Percentiles rank a stretch among this genome's conserved stretches.
Evolutionary conservation across 2,113 vertebrate genomes (phyloP).

Genomic region (Misgurnus anguillicaudatus): DNA sequence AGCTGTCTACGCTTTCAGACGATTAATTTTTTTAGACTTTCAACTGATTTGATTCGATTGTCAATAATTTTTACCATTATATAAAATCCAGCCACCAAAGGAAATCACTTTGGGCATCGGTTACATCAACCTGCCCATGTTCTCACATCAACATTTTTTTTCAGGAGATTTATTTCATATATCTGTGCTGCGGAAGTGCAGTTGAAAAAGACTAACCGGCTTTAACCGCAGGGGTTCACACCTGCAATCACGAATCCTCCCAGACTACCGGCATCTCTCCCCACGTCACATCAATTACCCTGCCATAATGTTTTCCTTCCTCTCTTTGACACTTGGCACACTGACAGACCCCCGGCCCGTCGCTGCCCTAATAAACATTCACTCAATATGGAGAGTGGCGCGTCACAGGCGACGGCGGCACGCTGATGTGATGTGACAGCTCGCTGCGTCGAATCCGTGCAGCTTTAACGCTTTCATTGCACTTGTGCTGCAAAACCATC

Average conservation of each 20-base stretch:
- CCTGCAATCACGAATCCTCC: constrained; percentile 15
- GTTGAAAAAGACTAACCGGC: background rate
- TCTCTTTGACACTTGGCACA: constrained; percentile 25
- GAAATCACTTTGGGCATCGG: too few relatives aligned
- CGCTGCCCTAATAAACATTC: constrained; percentile 61
- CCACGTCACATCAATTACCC: constrained; percentile 27
- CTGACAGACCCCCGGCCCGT: constrained; percentile 28
- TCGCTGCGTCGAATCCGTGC: constrained; percentile 57
- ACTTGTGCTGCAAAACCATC: constrained; percentile 52
- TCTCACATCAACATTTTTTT: too few relatives aligned
- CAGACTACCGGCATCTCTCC: background rate
- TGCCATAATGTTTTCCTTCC: constrained; percentile 41
- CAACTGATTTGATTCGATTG: too few relatives aligned
- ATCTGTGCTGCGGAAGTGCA: too few relatives aligned
- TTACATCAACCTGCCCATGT: too few relatives aligned
- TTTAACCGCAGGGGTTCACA: background rate
- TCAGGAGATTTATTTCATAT: too few relatives aligned
- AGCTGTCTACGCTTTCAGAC: too few relatives aligned
- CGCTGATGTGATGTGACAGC: constrained; percentile 67
- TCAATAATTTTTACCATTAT: too few relatives aligned
- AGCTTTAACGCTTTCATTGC: constrained; percentile 59
- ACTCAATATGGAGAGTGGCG: constrained; percentile 62
- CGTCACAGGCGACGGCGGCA: constrained; percentile 5
- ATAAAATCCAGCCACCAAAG: too few relatives aligned
- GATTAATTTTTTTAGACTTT: too few relatives aligned